Evolutionary conservation across 2,113 vertebrate species (phyloP), one percentile per base, ranked within the genome.

Genomic region (Brachirus orientalis): DNA sequence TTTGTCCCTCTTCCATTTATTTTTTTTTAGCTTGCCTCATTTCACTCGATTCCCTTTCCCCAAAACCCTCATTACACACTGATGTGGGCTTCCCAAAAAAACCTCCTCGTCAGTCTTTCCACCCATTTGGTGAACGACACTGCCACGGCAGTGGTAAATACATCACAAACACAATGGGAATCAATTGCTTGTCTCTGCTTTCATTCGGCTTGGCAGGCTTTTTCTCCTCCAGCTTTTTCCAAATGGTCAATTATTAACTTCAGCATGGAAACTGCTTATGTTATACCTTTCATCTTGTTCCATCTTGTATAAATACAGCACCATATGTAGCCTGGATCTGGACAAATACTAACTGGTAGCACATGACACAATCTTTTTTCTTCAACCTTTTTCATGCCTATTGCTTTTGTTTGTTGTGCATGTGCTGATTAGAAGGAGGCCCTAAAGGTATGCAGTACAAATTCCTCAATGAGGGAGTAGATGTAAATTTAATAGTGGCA

Each of bases 101-200:
- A 40, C 61, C 68, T 64, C 72, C 64, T 68, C 0, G 75, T 87
- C 87, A 90, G 84, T 63, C 75, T 86, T 89, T 89, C 84, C 68
- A 63, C 51, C 54, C 20, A 1, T 16, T 60, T 0, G 63, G 55
- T 71, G 63, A 63, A 71, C 81, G 55, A 10, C 59, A 10, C 47
- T 18, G 62, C 72, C 69, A 40, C 33, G 22, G 35, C 79, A 72
- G 82, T 68, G 74, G 78, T 56, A 17, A 74, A 72, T 37, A 59
- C 74, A 69, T 54, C 53, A 67, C 63, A 62, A 57, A 69, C 82
- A 79, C 53, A 68, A 81, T 38, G 10, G 43, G 14, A 63, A 64
- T 69, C 8, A 1, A 56, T 61, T 22, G 58, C 45, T 33, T 12
- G 44, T 35, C 10, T 69, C 44, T 11, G 70, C 71, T 64, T 77